Evolutionary conservation across 64 coral and sea anemone genomes (phyloP).

Genomic region (Cladopsammia gracilis): DNA sequence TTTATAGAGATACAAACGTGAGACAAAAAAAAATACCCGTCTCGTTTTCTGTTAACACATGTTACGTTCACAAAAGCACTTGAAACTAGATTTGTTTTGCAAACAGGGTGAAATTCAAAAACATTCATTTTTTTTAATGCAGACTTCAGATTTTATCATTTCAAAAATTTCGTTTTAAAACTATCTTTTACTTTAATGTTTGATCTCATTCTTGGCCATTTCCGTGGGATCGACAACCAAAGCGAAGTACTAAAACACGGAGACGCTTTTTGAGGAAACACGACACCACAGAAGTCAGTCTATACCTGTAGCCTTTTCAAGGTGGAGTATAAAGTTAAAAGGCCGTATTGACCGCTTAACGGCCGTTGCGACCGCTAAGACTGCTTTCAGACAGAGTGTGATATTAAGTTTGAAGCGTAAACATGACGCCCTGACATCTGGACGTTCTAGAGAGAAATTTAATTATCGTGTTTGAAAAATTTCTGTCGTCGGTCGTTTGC

Average conservation of each 20-base stretch:
- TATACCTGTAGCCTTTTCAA: conserved; percentile 19
- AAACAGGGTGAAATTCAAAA: too few species aligned
- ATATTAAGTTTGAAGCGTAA: not conserved
- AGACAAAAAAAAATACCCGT: too few species aligned
- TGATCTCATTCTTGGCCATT: not conserved
- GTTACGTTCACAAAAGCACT: too few species aligned
- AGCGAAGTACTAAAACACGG: not conserved
- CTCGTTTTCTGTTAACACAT: too few species aligned
- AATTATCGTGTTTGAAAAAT: not conserved
- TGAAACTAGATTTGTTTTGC: too few species aligned
- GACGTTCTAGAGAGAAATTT: not conserved
- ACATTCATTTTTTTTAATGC: too few species aligned
- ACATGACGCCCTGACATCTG: not conserved
- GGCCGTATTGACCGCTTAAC: not conserved
- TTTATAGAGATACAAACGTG: too few species aligned
- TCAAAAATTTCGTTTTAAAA: too few species aligned
- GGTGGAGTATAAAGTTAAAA: not conserved
- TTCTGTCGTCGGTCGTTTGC: conserved; percentile 13
- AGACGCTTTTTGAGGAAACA: not conserved
- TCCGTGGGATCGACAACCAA: not conserved
- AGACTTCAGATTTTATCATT: too few species aligned
- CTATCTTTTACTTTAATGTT: too few species aligned
- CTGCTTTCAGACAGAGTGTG: not conserved
- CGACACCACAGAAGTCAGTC: not conserved
- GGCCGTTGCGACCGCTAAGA: not conserved